Conservation (phyloP, 2,113 vertebrate species). For the Pycnonotus jocosus region DNA sequence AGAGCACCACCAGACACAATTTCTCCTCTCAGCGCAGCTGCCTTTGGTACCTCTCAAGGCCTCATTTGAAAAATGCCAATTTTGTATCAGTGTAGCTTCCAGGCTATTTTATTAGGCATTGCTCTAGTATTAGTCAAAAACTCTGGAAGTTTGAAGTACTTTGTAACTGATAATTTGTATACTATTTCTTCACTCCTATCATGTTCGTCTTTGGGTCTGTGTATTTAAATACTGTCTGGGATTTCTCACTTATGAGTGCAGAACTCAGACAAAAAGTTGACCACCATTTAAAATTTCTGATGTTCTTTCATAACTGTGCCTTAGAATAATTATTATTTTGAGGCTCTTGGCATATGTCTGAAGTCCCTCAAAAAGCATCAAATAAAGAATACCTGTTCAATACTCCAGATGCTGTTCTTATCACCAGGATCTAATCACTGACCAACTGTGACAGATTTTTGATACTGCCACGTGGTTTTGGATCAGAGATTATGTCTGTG, state of each 20-base stretch:
- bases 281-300: not conserved
- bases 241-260: not conserved
- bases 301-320: not conserved
- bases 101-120: not conserved
- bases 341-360: not conserved
- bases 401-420: not conserved
- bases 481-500: not conserved
- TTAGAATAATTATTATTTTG: not conserved
- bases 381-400: not conserved
- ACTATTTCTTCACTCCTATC: not conserved
- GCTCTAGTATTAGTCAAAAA: not conserved
- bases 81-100: not conserved
- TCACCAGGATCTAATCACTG: not conserved
- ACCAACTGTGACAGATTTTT: not conserved
- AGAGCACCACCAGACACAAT: accelerated
- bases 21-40: not conserved
- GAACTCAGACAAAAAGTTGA: not conserved
- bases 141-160: not conserved
- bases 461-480: not conserved
- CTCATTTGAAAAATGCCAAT: not conserved
- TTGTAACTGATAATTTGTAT: not conserved
- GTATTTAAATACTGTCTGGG: not conserved
- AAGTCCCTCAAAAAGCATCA: not conserved
- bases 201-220: not conserved
- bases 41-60: not conserved